Evolutionary conservation across 2,888 invertebrate species (phyloP), one percentile per base, ranked within the genome.

Genomic region (Antheraea yamamai): DNA sequence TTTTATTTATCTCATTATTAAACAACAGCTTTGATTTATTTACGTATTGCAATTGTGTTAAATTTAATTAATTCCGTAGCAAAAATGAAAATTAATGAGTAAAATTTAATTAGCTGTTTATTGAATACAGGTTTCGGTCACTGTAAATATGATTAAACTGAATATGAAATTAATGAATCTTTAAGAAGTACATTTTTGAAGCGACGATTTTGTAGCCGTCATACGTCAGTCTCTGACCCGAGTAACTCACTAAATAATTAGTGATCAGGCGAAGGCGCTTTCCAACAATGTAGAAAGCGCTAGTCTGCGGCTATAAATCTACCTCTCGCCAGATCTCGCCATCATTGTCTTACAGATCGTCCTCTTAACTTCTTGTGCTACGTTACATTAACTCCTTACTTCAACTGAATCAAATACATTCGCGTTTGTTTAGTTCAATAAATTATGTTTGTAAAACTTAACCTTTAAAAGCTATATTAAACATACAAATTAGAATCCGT

Each of bases 341-440:
- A 83, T 86, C 94, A 94, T 94, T 94, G 90, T 92, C 89, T 91
- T 86, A 80, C 83, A 85, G 89, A 84, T 87, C 92, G 88, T 87
- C 89, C 83, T 86, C 88, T 80, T 81, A 85, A 83, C 84, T 82
- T 80, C 85, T 84, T 84, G 88, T 86, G 84, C 76, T 71, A 76
- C 75, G 26, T 70, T 70, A 35, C 51, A n/a, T 58, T 39, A 12
- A 35, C 73, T 47, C n/a, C 23, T 26, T 16, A 66, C 35, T 58
- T 47, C n/a, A 52, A 70, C 58, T 23, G 64, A 23, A 26, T 47
- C 30, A 30, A 39, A 35, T 26, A 20, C 39, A 58, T 73, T 47
- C 47, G 12, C 47, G 47, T 47, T 47, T 12, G 12, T 7, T 47
- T 47, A 47, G 7, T 47, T 12, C 51, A 23, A 39, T 61, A 74